phyloP scores from a whole-genome alignment of 1,140 invertebrate species.

The Zaprionus taronus region DNA sequence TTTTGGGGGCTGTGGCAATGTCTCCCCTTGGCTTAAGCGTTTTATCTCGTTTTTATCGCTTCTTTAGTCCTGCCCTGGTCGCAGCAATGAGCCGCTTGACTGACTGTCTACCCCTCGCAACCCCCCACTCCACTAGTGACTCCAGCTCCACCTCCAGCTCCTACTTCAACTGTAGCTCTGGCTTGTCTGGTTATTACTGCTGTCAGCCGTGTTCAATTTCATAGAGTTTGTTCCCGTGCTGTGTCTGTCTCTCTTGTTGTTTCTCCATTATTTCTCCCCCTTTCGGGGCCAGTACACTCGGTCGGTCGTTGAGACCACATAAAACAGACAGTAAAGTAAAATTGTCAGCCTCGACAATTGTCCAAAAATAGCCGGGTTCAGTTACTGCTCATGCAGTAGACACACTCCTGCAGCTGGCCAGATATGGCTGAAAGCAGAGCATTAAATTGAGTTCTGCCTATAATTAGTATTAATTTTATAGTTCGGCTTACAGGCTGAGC shows the following conservation, averaged over 20 bases:
- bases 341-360: slow-evolving; percentile 67
- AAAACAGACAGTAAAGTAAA: slow-evolving; percentile 70
- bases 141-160: not conserved
- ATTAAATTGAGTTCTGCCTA: slow-evolving; percentile 48
- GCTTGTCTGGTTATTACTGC: slow-evolving; percentile 69
- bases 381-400: slow-evolving; percentile 29
- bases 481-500: slow-evolving; percentile 42
- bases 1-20: slow-evolving; percentile 20
- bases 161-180: slow-evolving; percentile 16
- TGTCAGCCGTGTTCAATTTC: slow-evolving; percentile 76
- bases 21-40: slow-evolving; percentile 52
- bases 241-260: slow-evolving; percentile 26
- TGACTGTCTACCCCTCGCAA: slow-evolving; percentile 6
- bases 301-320: slow-evolving; percentile 44
- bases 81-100: slow-evolving; percentile 37
- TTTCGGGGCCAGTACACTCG: slow-evolving; percentile 15
- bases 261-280: slow-evolving; percentile 28
- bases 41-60: slow-evolving; percentile 81
- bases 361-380: slow-evolving; percentile 64
- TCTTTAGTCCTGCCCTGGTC: slow-evolving; percentile 63
- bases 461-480: slow-evolving; percentile 80
- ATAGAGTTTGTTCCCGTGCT: slow-evolving; percentile 58
- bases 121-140: not conserved
- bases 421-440: slow-evolving; percentile 5
- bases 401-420: not conserved